phyloP scores from a whole-genome alignment of 2,888 invertebrate species.

The Colostygia pectinataria region DNA sequence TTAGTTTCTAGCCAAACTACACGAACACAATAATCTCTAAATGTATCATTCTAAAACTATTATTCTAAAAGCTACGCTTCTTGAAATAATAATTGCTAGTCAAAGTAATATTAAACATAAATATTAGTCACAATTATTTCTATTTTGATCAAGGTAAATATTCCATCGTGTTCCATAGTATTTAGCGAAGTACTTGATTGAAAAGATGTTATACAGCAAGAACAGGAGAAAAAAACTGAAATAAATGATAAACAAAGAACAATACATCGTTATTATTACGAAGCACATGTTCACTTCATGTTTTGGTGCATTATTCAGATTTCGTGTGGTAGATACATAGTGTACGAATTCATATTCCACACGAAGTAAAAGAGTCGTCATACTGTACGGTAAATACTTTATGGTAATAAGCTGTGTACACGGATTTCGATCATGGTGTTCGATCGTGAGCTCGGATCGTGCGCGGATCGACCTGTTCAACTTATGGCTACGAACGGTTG shows the following conservation, averaged over 20 bases:
- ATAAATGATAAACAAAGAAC: conserved; percentile 37
- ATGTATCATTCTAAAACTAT: no score
- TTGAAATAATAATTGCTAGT: no score
- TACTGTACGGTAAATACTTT: conserved; percentile 57
- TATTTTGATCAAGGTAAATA: no score
- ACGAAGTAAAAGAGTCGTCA: conserved; percentile 73
- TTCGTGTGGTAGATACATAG: conserved; percentile 62
- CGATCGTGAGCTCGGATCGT: conserved; percentile 73
- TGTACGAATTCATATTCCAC: conserved; percentile 69
- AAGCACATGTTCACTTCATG: conserved; percentile 53
- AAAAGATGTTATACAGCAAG: background rate
- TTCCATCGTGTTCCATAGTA: no score
- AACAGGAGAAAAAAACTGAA: background rate
- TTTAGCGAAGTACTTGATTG: background rate
- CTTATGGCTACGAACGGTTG: conserved; percentile 29
- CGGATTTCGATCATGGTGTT: conserved; percentile 74
- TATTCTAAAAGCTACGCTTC: no score
- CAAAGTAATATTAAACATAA: no score
- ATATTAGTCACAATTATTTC: no score
- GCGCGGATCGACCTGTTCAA: conserved; percentile 60
- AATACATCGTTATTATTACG: conserved; percentile 55
- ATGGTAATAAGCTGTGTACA: conserved; percentile 73
- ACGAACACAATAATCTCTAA: background rate
- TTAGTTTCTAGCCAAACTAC: background rate
- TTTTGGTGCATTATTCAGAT: conserved; percentile 61